Evolutionary conservation across 2,888 invertebrate species (phyloP), one percentile per base, ranked within the genome.

Genomic region (Thymelicus lineola): DNA sequence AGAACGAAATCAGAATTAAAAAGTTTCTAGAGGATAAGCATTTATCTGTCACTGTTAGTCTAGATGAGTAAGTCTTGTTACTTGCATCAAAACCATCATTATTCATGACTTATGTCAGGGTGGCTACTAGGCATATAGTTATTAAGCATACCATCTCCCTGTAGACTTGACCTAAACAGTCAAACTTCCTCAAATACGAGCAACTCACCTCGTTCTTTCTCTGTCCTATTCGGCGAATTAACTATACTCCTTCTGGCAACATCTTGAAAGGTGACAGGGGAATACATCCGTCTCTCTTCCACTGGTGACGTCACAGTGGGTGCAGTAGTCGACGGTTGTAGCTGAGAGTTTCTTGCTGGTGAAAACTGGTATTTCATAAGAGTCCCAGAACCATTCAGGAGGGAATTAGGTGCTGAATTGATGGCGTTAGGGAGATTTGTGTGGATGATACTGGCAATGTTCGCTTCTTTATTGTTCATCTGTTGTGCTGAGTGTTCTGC

Each of bases 261-360:
- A 82, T 97, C 97, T 81, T 97, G 96, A 80, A 97, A 97, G 0
- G 97, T 97, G 17, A 97, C 96, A 0, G 97, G 97, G 0, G 97
- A 97, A 85, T 97, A 97, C 75, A 96, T 96, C 65, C 96, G 94
- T 78, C 96, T 94, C 71, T 96, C 96, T 77, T 96, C 96, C n/a
- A 84, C 85, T 0, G 91, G 93, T 73, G 93, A 91, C 74, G 84
- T 90, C 78, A 88, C 86, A 0, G 80, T 82, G 50, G 90, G 77
- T 50, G 78, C 73, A n/a, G 70, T 60, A 17, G 38, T 77, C 61
- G 76, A 84, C 5, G 75, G 75, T 6, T 68, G 68, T 7, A 55
- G 45, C 70, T 79, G 81, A 14, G 78, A 73, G 70, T 38, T 77
- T 68, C 81, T 82, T 1, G 76, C 55, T 10, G 81, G 77, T 1